A percentile compares a stretch with the other conserved stretches of the same genome.
Evolutionary conservation across 2,888 invertebrate species (phyloP).

Genomic region (Scaptomyza caliginosa): DNA sequence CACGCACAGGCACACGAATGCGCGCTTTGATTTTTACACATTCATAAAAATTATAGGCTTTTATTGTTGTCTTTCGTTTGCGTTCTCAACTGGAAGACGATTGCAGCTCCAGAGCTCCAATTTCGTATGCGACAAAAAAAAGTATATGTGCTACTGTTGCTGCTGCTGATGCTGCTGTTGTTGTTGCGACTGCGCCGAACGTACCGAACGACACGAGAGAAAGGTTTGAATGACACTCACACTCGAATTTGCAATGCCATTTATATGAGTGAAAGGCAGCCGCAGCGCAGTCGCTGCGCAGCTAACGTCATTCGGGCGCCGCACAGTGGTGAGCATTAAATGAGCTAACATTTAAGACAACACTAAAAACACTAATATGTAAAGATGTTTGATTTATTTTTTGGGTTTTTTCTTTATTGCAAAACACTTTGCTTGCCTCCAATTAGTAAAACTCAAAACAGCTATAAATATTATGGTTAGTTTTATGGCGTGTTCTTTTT

Average conservation of each 20-base stretch:
- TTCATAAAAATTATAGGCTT: constrained; percentile 66
- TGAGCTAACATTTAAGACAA: constrained; percentile 5
- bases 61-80: constrained; percentile 60
- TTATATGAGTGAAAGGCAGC: constrained; percentile 85
- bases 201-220: constrained; percentile 74
- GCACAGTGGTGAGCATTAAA: constrained; percentile 45
- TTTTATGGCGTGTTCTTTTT: neutral
- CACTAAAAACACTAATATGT: too few species aligned
- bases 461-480: neutral
- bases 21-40: constrained; percentile 57
- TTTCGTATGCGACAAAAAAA: constrained; percentile 54
- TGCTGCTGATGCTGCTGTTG: constrained; percentile 21
- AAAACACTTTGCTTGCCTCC: neutral
- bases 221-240: constrained; percentile 84
- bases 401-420: too few species aligned
- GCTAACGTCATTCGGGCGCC: constrained; percentile 47
- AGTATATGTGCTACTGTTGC: too few species aligned
- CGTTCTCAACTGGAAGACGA: constrained; percentile 30
- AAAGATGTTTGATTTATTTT: too few species aligned
- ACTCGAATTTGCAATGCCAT: constrained; percentile 84
- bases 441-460: neutral
- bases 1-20: constrained; percentile 27
- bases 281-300: constrained; percentile 60
- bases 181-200: constrained; percentile 41
- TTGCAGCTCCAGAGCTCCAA: constrained; percentile 52